Conservation (phyloP, 2,113 vertebrate species). For the Lepus europaeus region DNA sequence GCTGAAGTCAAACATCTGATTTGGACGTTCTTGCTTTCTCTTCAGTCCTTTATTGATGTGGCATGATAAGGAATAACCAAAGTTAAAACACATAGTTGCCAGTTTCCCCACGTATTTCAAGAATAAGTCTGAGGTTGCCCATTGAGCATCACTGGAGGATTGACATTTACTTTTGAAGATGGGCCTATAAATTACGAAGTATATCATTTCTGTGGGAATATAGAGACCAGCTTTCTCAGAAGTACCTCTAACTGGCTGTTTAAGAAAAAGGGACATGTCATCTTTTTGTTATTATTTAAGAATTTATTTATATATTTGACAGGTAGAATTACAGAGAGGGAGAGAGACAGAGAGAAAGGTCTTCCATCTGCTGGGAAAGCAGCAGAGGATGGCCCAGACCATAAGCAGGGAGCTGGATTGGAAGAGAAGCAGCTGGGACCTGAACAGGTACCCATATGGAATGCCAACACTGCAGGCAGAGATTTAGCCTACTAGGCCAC, state of each 20-base stretch:
- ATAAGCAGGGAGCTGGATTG: too few species aligned
- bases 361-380: too few species aligned
- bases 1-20: slow-evolving; percentile 25
- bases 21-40: not conserved
- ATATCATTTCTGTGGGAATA: not conserved
- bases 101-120: not conserved
- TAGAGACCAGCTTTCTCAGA: not conserved
- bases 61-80: not conserved
- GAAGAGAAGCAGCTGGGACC: too few species aligned
- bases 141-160: not conserved
- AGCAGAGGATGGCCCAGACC: too few species aligned
- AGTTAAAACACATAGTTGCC: slow-evolving; percentile 11
- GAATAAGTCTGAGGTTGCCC: not conserved
- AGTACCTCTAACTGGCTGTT: not conserved
- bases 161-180: slow-evolving; percentile 21
- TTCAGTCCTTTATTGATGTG: slow-evolving; percentile 11
- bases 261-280: not conserved
- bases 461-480: too few species aligned
- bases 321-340: too few species aligned
- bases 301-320: too few species aligned
- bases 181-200: not conserved
- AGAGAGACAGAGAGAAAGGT: too few species aligned
- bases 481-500: not conserved
- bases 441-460: too few species aligned
- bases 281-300: too few species aligned